Evolutionary conservation across 2,113 vertebrate genomes (phyloP).

Genomic region (Ameiurus melas): DNA sequence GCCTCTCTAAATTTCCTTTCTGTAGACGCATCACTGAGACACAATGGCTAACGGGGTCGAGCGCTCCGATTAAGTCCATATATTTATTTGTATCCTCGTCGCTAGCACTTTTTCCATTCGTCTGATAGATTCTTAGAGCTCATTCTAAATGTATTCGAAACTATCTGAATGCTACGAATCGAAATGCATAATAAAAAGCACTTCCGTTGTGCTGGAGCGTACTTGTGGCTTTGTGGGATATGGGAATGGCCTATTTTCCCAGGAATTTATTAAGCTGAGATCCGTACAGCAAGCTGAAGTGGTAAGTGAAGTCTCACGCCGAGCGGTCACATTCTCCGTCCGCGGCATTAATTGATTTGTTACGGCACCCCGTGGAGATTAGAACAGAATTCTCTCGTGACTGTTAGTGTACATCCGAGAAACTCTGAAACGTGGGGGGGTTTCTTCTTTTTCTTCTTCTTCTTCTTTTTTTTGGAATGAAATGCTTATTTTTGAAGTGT

Average conservation of each 20-base stretch:
- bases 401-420: neutral
- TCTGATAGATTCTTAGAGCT: slow-evolving; percentile 23
- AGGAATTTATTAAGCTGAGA: neutral
- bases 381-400: neutral
- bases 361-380: neutral
- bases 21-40: slow-evolving; percentile 8
- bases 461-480: too few species aligned
- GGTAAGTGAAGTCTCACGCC: slow-evolving; percentile 10
- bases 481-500: neutral
- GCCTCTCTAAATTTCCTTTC: slow-evolving; percentile 15
- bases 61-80: neutral
- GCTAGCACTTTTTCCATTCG: slow-evolving; percentile 23
- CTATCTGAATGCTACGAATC: slow-evolving; percentile 51
- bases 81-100: slow-evolving; percentile 30
- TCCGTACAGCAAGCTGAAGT: slow-evolving; percentile 11
- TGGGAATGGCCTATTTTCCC: neutral
- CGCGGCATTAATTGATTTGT: neutral
- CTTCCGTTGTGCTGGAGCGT: slow-evolving; percentile 6
- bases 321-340: neutral
- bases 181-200: slow-evolving; percentile 45
- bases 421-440: neutral
- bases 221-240: neutral
- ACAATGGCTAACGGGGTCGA: slow-evolving; percentile 10
- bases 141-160: slow-evolving; percentile 42
- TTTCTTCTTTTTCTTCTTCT: neutral